These are phyloP conservation scores for Bacillus rossius DNA, from an alignment of 1,140 invertebrate genomes.

Conservation along the genomic window DNA sequence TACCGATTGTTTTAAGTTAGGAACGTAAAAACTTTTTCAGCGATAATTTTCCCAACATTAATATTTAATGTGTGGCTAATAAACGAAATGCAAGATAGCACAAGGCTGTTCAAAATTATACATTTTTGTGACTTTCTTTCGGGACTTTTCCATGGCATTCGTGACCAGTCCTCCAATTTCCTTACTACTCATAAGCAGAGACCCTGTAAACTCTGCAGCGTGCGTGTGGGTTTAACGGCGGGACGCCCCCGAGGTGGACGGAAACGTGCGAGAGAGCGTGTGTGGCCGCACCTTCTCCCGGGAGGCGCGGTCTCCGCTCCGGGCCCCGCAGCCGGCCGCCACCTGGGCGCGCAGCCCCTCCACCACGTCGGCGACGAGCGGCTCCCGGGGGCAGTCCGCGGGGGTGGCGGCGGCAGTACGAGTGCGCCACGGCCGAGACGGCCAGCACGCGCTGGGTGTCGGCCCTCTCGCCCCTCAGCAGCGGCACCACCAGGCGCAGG, in stretches of 20 bases:
- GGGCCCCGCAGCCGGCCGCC: not conserved
- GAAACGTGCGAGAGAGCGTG: no score
- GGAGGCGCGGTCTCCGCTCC: not conserved
- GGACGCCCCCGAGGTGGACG: no score
- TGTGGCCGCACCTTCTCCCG: slow-evolving; percentile 1
- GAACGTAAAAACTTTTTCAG: no score
- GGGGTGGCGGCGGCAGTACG: slow-evolving; percentile 54
- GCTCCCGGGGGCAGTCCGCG: slow-evolving; percentile 41
- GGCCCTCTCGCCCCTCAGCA: slow-evolving; percentile 35
- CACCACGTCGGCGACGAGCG: not conserved
- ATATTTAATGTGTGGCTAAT: no score
- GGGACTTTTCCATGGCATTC: not conserved
- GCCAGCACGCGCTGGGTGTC: slow-evolving; percentile 60
- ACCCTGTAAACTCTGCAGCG: no score
- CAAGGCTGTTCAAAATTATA: no score
- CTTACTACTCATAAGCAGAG: no score
- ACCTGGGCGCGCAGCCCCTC: not conserved
- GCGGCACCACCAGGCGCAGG: slow-evolving; percentile 26
- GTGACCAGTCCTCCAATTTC: no score
- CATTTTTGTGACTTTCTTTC: not conserved
- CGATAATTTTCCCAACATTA: no score
- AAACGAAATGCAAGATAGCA: no score
- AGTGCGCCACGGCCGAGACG: slow-evolving; percentile 62
- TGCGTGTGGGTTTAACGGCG: no score
- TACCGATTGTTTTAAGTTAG: no score